phyloP scores from a whole-genome alignment of 1,140 invertebrate genomes.

The Semibalanus balanoides region DNA sequence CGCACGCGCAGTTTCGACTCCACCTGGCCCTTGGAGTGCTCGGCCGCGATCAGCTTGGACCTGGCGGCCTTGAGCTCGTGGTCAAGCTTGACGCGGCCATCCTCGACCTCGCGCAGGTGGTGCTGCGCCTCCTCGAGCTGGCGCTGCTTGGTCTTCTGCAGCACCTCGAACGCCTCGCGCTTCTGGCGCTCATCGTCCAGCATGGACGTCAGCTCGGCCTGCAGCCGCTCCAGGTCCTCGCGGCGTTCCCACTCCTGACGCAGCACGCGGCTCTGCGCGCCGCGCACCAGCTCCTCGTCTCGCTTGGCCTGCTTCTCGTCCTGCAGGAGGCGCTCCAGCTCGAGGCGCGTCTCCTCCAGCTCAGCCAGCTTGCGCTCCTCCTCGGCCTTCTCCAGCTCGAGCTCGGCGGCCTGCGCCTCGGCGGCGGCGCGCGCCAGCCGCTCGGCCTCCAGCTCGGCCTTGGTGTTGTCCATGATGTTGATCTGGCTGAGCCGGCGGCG shows the following conservation, averaged over 20 bases:
- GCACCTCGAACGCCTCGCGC: conserved; percentile 49
- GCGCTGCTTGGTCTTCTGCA: conserved; percentile 50
- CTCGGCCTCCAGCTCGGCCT: conserved; percentile 28
- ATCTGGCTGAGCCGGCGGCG: conserved; percentile 16
- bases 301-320: conserved; percentile 64
- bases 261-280: conserved; percentile 51
- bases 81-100: conserved; percentile 48
- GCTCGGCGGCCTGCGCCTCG: conserved; percentile 42
- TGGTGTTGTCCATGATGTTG: conserved; percentile 16
- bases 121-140: conserved; percentile 35
- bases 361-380: conserved; percentile 52
- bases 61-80: conserved; percentile 46
- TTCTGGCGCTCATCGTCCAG: conserved; percentile 54
- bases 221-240: conserved; percentile 58
- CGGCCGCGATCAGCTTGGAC: conserved; percentile 47
- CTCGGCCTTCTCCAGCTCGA: conserved; percentile 48
- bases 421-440: conserved; percentile 40
- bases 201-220: conserved; percentile 52
- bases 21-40: conserved; percentile 46
- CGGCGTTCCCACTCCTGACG: conserved; percentile 65
- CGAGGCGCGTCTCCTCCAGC: conserved; percentile 46
- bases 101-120: conserved; percentile 44
- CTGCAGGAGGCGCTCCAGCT: conserved; percentile 30
- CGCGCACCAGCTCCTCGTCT: conserved; percentile 64
- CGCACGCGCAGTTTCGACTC: conserved; percentile 38